These are phyloP conservation scores for Alsophila aescularia DNA, from an alignment of 2,888 invertebrate species.

Conservation along the genomic window DNA sequence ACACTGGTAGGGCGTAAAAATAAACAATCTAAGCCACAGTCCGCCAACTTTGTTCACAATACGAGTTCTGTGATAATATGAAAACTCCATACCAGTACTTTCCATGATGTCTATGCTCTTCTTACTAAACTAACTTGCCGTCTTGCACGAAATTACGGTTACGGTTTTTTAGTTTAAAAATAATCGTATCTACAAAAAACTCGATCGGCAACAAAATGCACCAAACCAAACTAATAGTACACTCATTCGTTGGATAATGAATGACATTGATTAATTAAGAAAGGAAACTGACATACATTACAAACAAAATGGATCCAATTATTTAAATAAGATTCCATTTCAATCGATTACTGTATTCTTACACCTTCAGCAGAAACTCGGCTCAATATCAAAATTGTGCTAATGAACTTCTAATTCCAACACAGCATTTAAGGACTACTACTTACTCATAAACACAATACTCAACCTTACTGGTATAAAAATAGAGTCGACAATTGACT, in stretches of 20 bases:
- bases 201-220: no score
- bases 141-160: no score
- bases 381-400: constrained; percentile 22
- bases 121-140: no score
- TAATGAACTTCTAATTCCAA: constrained; percentile 25
- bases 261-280: not conserved
- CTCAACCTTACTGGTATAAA: not conserved
- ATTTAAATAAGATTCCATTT: constrained; percentile 15
- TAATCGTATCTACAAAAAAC: no score
- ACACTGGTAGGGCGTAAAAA: no score
- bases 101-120: no score
- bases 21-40: no score
- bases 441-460: no score
- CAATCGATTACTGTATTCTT: constrained; percentile 26
- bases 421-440: constrained; percentile 17
- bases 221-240: not conserved
- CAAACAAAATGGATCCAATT: constrained; percentile 9
- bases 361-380: constrained; percentile 17
- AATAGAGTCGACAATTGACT: not conserved
- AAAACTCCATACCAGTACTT: no score
- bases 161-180: no score
- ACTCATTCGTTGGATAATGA: not conserved
- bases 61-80: no score
- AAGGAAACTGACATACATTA: not conserved
- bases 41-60: no score